Evolutionary conservation across 2,888 invertebrate species (phyloP).

Genomic region (Halictus ligatus): DNA sequence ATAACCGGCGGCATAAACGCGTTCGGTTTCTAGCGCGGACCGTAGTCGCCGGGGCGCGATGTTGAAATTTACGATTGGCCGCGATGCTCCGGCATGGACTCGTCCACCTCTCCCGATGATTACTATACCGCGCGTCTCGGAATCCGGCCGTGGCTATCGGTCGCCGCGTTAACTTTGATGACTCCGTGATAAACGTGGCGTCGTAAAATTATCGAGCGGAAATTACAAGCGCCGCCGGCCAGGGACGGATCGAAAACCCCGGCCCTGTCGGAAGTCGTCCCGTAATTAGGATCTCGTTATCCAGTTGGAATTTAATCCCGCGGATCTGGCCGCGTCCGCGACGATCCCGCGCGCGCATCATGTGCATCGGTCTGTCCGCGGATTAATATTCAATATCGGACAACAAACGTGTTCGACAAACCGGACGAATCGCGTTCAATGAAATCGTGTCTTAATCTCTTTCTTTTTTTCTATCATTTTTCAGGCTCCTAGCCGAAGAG

Average conservation of each 20-base stretch:
- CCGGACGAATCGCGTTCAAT: slow-evolving; percentile 10
- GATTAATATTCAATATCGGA: slow-evolving; percentile 63
- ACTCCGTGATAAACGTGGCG: slow-evolving; percentile 59
- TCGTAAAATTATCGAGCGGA: slow-evolving; percentile 66
- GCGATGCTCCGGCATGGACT: background rate
- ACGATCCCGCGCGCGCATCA: slow-evolving; percentile 36
- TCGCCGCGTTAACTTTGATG: slow-evolving; percentile 60
- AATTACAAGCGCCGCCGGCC: slow-evolving; percentile 58
- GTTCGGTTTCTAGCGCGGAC: slow-evolving; percentile 21
- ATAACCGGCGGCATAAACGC: slow-evolving; percentile 33
- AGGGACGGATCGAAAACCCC: slow-evolving; percentile 37
- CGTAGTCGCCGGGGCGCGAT: background rate
- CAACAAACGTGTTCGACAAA: slow-evolving; percentile 13
- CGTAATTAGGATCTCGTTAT: slow-evolving; percentile 66
- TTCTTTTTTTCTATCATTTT: too few species aligned
- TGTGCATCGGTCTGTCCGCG: slow-evolving; percentile 36
- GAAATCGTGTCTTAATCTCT: background rate
- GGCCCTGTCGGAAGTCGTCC: slow-evolving; percentile 63
- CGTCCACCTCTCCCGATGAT: slow-evolving; percentile 33
- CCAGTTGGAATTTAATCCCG: slow-evolving; percentile 56
- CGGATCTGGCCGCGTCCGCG: slow-evolving; percentile 31
- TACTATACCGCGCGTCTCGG: slow-evolving; percentile 35
- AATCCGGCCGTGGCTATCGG: slow-evolving; percentile 49
- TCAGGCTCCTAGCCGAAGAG: background rate
- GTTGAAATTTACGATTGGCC: slow-evolving; percentile 40